phyloP scores from a whole-genome alignment of 1,140 invertebrate genomes.

The Scaptodrosophila lebanonensis region DNA sequence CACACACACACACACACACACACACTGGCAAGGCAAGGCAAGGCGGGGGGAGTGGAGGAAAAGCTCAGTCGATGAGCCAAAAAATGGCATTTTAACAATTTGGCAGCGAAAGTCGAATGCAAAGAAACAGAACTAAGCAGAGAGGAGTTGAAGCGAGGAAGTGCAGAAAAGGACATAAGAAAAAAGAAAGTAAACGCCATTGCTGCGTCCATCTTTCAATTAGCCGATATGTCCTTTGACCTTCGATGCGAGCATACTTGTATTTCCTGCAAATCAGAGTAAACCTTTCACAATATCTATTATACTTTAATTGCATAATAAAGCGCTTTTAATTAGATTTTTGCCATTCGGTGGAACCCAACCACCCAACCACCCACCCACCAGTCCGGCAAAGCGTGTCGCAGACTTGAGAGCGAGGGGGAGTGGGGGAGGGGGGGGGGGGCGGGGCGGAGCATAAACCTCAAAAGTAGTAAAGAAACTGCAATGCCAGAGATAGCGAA shows the following conservation, averaged over 20 bases:
- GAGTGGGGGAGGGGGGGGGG: constrained; percentile 1
- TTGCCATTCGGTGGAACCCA: constrained; percentile 21
- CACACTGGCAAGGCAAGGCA: no score
- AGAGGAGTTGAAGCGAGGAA: background rate
- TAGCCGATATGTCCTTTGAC: constrained; percentile 13
- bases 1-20: constrained; percentile 18
- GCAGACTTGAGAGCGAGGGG: constrained; percentile 30
- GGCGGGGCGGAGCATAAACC: constrained; percentile 13
- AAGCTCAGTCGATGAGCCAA: constrained; percentile 27
- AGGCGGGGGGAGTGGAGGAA: background rate
- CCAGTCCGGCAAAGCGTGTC: background rate
- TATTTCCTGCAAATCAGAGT: constrained; percentile 15
- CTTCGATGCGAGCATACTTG: constrained; percentile 4
- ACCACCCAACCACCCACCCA: constrained; percentile 20
- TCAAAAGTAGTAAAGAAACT: constrained; percentile 1
- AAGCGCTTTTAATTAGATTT: constrained; percentile 75
- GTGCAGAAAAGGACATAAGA: background rate
- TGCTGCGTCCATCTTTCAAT: background rate
- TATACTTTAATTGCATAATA: constrained; percentile 71
- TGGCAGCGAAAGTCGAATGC: constrained; percentile 44
- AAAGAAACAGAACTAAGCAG: constrained; percentile 52
- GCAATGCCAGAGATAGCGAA: no score
- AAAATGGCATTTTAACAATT: constrained; percentile 54
- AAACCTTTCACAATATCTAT: constrained; percentile 62
- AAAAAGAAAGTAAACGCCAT: constrained; percentile 1